Percentiles rank a stretch among this genome's conserved stretches.
Conservation (phyloP, 2,113 vertebrate species). For the Oenanthe melanoleuca region DNA sequence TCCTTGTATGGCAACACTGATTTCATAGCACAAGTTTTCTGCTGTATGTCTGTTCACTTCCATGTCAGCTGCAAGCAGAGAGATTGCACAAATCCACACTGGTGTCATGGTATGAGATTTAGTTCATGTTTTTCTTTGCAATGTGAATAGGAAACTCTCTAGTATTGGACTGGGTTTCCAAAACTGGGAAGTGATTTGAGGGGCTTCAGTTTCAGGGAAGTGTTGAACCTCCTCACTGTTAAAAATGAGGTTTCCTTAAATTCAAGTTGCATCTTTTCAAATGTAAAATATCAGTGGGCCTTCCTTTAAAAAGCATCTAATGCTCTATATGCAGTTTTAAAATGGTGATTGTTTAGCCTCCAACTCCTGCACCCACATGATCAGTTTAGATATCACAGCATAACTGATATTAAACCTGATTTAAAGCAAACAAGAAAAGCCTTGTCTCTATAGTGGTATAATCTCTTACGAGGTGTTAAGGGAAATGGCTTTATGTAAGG, state of each 20-base stretch:
- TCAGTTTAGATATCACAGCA: neutral
- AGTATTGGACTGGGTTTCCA: neutral
- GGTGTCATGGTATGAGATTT: neutral
- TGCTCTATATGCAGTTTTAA: neutral
- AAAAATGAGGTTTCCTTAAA: neutral
- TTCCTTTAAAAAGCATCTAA: neutral
- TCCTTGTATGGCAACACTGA: neutral
- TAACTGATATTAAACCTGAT: neutral
- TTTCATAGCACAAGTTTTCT: neutral
- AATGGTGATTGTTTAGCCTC: neutral
- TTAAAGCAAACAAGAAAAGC: conserved; percentile 21
- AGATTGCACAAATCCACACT: neutral
- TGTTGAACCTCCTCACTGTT: neutral
- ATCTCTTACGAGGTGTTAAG: neutral
- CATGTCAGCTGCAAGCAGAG: neutral
- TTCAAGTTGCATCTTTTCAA: neutral
- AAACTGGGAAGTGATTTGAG: neutral
- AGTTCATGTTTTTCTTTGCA: neutral
- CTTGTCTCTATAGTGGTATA: conserved; percentile 8
- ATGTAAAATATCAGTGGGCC: neutral
- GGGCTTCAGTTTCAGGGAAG: neutral
- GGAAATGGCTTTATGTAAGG: conserved; percentile 37
- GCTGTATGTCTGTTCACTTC: neutral
- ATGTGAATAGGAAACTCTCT: neutral
- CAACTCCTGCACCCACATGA: neutral